Conservation (phyloP, 2,888 invertebrate species). For the Hypena proboscidalis region DNA sequence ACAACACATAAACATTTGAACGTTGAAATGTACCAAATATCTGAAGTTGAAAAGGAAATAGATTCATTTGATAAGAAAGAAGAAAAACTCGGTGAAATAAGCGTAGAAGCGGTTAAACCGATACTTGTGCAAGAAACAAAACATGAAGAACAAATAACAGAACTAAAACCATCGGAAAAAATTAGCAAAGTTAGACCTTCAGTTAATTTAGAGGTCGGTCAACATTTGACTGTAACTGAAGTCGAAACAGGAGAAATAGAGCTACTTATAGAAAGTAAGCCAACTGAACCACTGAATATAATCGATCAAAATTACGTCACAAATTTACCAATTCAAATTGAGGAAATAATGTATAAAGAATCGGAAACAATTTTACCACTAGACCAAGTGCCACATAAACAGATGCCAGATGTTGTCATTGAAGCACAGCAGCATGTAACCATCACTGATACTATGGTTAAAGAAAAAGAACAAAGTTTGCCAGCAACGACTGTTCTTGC, state of each 20-base stretch:
- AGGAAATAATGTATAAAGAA: conserved; percentile 57
- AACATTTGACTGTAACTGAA: conserved; percentile 83
- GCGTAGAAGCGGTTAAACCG: conserved; percentile 52
- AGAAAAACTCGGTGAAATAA: conserved; percentile 46
- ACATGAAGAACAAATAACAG: conserved; percentile 67
- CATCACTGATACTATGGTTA: conserved; percentile 53
- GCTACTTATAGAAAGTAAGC: conserved; percentile 41
- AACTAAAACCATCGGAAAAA: conserved; percentile 39
- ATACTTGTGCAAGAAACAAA: conserved; percentile 76
- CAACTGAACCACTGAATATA: conserved; percentile 32
- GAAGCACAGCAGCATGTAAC: conserved; percentile 63
- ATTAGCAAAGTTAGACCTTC: conserved; percentile 38
- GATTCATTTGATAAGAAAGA: conserved; percentile 29
- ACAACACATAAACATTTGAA: conserved; percentile 57
- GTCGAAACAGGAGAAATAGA: conserved; percentile 78
- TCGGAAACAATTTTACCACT: conserved; percentile 43
- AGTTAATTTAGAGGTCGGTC: conserved; percentile 55
- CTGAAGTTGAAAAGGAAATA: conserved; percentile 55
- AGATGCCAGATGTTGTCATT: conserved; percentile 44
- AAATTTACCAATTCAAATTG: conserved; percentile 57
- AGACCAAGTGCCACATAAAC: conserved; percentile 42
- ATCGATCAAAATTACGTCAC: conserved; percentile 49
- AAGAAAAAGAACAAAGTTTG: conserved; percentile 61
- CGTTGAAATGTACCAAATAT: conserved; percentile 51
- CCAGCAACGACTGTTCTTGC: conserved; percentile 31